These are phyloP conservation scores for Axea sp. DNA, from an alignment of 2,888 invertebrate genomes.

Conservation along the genomic window DNA sequence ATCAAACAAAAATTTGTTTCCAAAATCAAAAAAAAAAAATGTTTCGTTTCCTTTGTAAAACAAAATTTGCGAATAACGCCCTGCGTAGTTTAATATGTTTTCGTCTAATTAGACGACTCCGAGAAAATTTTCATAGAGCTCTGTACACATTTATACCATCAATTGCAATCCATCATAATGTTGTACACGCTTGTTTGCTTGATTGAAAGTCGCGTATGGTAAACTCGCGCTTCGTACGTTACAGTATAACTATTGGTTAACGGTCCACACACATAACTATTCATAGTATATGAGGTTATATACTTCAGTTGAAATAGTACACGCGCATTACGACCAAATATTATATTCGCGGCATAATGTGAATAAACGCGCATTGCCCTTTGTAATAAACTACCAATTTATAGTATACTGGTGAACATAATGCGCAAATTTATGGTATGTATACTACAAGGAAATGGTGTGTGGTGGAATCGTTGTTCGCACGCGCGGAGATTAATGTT, in stretches of 20 bases:
- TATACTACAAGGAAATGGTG: constrained; percentile 30
- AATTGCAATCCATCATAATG: constrained; percentile 52
- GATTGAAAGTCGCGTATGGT: constrained; percentile 51
- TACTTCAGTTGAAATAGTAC: constrained; percentile 46
- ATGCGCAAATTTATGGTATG: constrained; percentile 43
- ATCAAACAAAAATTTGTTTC: too few relatives aligned
- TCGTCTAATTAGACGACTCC: constrained; percentile 25
- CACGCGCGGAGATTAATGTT: constrained; percentile 27
- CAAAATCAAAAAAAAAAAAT: too few relatives aligned
- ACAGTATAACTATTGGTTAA: constrained; percentile 42
- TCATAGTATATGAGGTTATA: constrained; percentile 42
- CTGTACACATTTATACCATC: constrained; percentile 23
- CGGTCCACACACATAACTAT: constrained; percentile 38
- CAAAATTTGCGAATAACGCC: too few relatives aligned
- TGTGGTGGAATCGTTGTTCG: constrained; percentile 32
- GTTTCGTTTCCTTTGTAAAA: too few relatives aligned
- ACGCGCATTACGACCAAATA: constrained; percentile 47
- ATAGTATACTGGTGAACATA: constrained; percentile 49
- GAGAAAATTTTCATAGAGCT: constrained; percentile 13
- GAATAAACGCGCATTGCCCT: constrained; percentile 39
- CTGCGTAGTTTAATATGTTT: constrained; percentile 17
- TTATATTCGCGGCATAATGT: constrained; percentile 53
- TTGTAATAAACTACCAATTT: constrained; percentile 56
- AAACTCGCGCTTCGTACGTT: constrained; percentile 20
- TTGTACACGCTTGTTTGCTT: constrained; percentile 12